Evolutionary conservation across 2,797 vertebrate genomes (phyloP).

Genomic region (Ctenosaura bakeri): DNA sequence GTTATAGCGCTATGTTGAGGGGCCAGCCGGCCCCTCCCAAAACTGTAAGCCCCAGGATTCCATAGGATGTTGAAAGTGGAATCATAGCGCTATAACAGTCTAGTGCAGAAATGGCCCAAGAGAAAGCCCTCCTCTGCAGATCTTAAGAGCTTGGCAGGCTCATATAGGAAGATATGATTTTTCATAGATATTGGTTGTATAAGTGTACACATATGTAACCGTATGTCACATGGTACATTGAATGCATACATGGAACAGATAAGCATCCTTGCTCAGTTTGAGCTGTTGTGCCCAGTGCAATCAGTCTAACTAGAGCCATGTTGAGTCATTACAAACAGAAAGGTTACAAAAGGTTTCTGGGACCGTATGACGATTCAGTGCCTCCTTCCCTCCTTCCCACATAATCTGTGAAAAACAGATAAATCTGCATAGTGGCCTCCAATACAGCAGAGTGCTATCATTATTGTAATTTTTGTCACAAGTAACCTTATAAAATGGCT

Average conservation of each 20-base stretch:
- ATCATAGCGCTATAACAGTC: no score
- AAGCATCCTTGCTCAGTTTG: neutral
- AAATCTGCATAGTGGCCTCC: neutral
- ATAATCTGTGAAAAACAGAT: no score
- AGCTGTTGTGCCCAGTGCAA: no score
- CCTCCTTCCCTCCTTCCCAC: no score
- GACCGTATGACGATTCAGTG: neutral
- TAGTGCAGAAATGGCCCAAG: no score
- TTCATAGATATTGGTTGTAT: neutral
- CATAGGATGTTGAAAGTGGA: no score
- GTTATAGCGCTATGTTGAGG: no score
- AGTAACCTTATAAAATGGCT: neutral
- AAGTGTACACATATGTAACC: neutral
- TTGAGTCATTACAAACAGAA: neutral
- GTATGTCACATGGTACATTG: neutral
- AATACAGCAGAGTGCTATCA: neutral
- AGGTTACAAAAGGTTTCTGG: neutral
- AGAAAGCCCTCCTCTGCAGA: no score
- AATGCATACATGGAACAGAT: neutral
- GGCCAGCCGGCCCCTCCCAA: no score
- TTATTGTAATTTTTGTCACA: neutral
- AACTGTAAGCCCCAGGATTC: no score
- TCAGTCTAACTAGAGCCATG: neutral
- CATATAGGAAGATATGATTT: no score
- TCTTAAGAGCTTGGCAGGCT: no score